Evolutionary conservation across 2,888 invertebrate genomes (phyloP), one percentile per base, ranked within the genome.

Genomic region (Suillia variegata): DNA sequence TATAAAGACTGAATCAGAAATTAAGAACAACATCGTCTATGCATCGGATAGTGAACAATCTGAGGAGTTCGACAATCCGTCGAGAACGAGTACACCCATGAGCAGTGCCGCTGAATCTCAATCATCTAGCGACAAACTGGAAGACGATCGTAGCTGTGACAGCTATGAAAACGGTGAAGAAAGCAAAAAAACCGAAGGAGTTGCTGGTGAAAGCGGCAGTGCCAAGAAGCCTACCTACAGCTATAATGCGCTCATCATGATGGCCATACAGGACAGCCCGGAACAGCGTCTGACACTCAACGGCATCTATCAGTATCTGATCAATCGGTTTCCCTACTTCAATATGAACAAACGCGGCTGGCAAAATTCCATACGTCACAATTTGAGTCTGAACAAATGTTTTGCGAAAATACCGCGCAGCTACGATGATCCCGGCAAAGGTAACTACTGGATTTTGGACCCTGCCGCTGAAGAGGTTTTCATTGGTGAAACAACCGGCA

Each of bases 371-470:
- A 99, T 99, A 61, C 86, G 98, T 3, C 98, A 99, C 83, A 99
- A 99, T 80, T 83, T 99, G 21, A 95, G 95, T 71, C 84, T 99
- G 73, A 99, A 99, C 84, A 98, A 98, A 84, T 98, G 98, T 81
- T 99, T 99, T 81, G 93, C 98, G 24, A 98, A 98, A 84, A 94
- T 96, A 38, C 94, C 96, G 1, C 86, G 99, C 52, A 95, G 96
- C 79, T 98, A 98, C 84, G 98, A 99, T 84, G 98, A 99, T 80
- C 98, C 98, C 1, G 98, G 99, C 22, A 99, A 99, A 80, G 98
- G 98, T 2, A 98, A 98, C 84, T 99, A 99, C 84, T 99, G 98
- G 98, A 98, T 98, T 92, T 81, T 99, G 79, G 98, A 98, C 79
- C 94, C 96, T 21, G 93, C 93, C n/a, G 92, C 94, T 56, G 98